Evolutionary conservation across 2,113 vertebrate genomes (phyloP).

Genomic region (Proterorhinus semilunaris): DNA sequence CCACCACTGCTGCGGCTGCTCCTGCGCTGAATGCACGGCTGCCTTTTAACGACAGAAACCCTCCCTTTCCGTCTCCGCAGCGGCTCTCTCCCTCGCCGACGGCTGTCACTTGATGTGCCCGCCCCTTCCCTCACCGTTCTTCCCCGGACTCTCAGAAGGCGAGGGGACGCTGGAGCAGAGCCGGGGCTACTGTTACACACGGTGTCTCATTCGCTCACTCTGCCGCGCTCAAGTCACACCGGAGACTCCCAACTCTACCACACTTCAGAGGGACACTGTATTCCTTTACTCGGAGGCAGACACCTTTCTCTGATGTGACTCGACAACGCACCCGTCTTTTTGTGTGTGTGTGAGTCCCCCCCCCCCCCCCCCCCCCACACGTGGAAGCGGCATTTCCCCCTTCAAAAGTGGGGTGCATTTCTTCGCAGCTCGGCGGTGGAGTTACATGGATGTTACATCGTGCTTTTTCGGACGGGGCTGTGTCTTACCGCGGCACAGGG

Average conservation of each 20-base stretch:
- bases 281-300: background rate
- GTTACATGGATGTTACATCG: conserved; percentile 61
- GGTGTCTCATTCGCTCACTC: conserved; percentile 34
- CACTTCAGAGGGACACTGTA: conserved; percentile 20
- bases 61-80: conserved; percentile 42
- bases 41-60: conserved; percentile 22
- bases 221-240: conserved; percentile 33
- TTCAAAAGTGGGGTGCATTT: conserved; percentile 4
- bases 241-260: conserved; percentile 41
- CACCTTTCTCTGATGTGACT: conserved; percentile 17
- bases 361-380: background rate
- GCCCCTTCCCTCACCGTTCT: background rate
- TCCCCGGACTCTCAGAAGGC: conserved; percentile 29
- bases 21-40: conserved; percentile 42
- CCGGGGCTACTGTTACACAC: conserved; percentile 43
- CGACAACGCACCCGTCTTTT: conserved; percentile 21
- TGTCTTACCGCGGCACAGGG: conserved; percentile 30
- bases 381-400: background rate
- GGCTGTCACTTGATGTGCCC: conserved; percentile 11
- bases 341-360: too few relatives aligned
- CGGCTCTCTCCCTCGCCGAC: conserved; percentile 22
- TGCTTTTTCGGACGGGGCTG: conserved; percentile 53
- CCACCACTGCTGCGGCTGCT: conserved; percentile 24
- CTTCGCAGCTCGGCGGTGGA: conserved; percentile 39
- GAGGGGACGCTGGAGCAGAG: conserved; percentile 43